Base-by-base conservation (phyloP, 2,888 invertebrate genomes). In the Machimus atricapillus region DNA sequence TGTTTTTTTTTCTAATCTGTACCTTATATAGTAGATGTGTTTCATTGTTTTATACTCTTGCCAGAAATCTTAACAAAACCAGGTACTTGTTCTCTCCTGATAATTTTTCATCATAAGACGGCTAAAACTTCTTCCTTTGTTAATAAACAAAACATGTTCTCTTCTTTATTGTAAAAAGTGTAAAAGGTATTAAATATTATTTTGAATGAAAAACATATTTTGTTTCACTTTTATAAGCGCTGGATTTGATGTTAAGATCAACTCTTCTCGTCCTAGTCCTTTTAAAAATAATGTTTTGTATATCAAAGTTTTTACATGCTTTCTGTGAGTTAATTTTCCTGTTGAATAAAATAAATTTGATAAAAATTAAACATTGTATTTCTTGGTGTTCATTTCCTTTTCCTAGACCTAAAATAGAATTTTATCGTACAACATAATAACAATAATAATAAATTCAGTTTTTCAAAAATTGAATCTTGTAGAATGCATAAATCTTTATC, bases 151-250 rank as follows among this genome's bases (percentile, higher is more conserved):
- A 81, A 52, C 31, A 56, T 81, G 56, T 81, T 74, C 43, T 52
- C 76, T 43, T 76, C 40, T 86, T 76, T 19, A 86, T 74, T 86
- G 86, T 86, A 86, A 86, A 86, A 86, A 86, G 86, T 86, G 86
- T 86, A 86, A 86, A 86, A 86, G 86, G 86, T 86, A 86, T 86
- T 86, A 86, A 86, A 86, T 86, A 86, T 86, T 86, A 86, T 86
- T 86, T 86, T 86, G 52, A 86, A 86, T 73, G 81, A 81, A 66
- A 58, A 66, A 23, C 8, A 66, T 66, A 56, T 56, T n/a, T 66
- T 23, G 66, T 66, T 66, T 66, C 23, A 19, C 2, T 66, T 66
- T 66, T 27, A 23, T 66, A 66, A 27, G 19, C 19, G 12, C 19
- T 27, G 66, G 12, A 66, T 23, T 66, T 66, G 23, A 27, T 23